A percentile compares a stretch with the other conserved stretches of the same genome.
Evolutionary conservation across 2,888 invertebrate genomes (phyloP).

Genomic region (Xestia ashworthii): DNA sequence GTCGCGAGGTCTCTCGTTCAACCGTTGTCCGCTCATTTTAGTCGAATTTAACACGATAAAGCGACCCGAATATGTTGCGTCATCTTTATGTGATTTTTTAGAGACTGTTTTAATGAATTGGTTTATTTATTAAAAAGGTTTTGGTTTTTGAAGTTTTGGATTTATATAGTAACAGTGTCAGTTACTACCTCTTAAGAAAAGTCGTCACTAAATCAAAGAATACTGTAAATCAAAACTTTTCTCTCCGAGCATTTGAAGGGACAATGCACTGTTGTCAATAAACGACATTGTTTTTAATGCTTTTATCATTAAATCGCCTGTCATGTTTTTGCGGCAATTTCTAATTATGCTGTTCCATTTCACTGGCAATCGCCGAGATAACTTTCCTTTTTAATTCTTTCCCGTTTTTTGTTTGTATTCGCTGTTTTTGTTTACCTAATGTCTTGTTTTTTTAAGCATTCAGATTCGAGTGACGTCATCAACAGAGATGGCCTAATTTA

Average conservation of each 20-base stretch:
- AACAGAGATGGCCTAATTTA: constrained; percentile 25
- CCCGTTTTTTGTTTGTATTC: constrained; percentile 38
- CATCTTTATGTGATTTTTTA: constrained; percentile 29
- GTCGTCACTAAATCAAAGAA: constrained; percentile 1
- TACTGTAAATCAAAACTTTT: constrained; percentile 31
- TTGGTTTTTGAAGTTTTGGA: neutral
- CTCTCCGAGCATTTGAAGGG: constrained; percentile 4
- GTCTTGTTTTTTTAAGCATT: constrained; percentile 21
- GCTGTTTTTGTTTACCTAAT: constrained; percentile 41
- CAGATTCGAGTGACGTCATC: constrained; percentile 9
- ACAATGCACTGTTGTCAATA: constrained; percentile 27
- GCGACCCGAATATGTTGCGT: constrained; percentile 26
- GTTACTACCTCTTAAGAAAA: neutral
- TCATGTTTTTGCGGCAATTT: constrained; percentile 23
- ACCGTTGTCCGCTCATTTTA: constrained; percentile 61
- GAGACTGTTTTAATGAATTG: constrained; percentile 7
- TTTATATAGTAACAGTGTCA: neutral
- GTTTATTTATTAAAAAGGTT: constrained; percentile 2
- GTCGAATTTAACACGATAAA: constrained; percentile 54
- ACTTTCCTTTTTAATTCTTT: constrained; percentile 50
- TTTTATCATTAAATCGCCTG: constrained; percentile 27
- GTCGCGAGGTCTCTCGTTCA: constrained; percentile 51
- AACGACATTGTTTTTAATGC: constrained; percentile 25
- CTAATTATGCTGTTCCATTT: constrained; percentile 47
- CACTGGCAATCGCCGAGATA: constrained; percentile 33